Percentiles rank a stretch among this genome's conserved stretches.
These are phyloP conservation scores for Acronicta psi DNA, from an alignment of 2,888 invertebrate species.

Conservation along the genomic window DNA sequence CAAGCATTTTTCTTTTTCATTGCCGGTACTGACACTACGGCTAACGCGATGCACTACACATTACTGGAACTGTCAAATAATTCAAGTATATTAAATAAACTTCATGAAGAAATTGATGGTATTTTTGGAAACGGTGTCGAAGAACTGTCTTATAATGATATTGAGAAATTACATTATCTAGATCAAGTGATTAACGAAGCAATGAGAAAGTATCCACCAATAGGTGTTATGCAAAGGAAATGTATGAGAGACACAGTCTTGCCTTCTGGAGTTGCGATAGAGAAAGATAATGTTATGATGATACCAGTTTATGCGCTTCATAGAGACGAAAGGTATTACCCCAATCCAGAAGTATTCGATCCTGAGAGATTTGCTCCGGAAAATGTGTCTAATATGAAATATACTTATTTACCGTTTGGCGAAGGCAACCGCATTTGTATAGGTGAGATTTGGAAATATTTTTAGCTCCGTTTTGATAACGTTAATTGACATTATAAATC, in stretches of 20 bases:
- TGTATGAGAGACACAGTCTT: slow-evolving; percentile 68
- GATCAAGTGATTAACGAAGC: slow-evolving; percentile 77
- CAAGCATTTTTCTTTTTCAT: slow-evolving; percentile 84
- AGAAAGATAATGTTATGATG: slow-evolving; percentile 60
- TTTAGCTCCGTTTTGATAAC: too few species aligned
- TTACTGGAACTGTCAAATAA: slow-evolving; percentile 75
- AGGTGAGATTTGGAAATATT: slow-evolving; percentile 70
- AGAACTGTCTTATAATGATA: slow-evolving; percentile 68
- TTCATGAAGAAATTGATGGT: slow-evolving; percentile 77
- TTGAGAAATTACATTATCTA: slow-evolving; percentile 75
- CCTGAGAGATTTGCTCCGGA: slow-evolving; percentile 81
- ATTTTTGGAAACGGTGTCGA: slow-evolving; percentile 61
- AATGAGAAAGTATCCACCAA: slow-evolving; percentile 73
- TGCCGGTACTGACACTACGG: slow-evolving; percentile 82
- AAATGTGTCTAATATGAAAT: slow-evolving; percentile 65
- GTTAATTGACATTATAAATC: too few species aligned
- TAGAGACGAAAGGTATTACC: slow-evolving; percentile 73
- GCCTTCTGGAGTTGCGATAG: slow-evolving; percentile 65
- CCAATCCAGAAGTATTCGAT: slow-evolving; percentile 77
- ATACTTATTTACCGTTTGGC: slow-evolving; percentile 83
- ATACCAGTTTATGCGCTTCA: slow-evolving; percentile 72
- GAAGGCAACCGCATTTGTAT: slow-evolving; percentile 86
- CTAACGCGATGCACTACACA: slow-evolving; percentile 75
- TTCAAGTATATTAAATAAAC: slow-evolving; percentile 68
- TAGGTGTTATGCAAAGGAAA: slow-evolving; percentile 68